Conservation (phyloP, 1,140 invertebrate species). For the Belonocnema kinseyi region DNA sequence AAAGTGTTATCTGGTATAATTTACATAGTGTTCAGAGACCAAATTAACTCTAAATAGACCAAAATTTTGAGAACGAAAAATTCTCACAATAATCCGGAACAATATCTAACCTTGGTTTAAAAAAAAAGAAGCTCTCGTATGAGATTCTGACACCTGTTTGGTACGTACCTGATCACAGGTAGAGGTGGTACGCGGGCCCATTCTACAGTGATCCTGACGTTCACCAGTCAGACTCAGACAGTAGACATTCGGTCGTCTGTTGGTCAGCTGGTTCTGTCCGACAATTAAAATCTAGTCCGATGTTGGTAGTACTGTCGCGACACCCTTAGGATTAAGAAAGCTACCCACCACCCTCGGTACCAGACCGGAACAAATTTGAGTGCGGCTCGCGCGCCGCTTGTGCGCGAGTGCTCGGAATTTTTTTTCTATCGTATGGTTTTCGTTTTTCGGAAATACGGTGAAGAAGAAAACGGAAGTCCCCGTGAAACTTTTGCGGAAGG, state of each 20-base stretch:
- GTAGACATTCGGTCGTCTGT: slow-evolving; percentile 66
- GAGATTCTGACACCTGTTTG: slow-evolving; percentile 35
- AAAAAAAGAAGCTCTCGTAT: not conserved
- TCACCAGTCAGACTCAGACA: slow-evolving; percentile 69
- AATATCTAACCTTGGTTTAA: not conserved
- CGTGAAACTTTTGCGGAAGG: slow-evolving; percentile 35
- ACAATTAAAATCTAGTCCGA: slow-evolving; percentile 31
- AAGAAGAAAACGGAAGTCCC: slow-evolving; percentile 28
- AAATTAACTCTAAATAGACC: too few relatives aligned
- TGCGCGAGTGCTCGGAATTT: slow-evolving; percentile 58
- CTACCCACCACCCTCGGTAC: not conserved
- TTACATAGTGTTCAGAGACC: too few relatives aligned
- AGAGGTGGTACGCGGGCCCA: slow-evolving; percentile 64
- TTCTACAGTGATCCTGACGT: slow-evolving; percentile 66
- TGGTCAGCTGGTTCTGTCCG: slow-evolving; percentile 65
- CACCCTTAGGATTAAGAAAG: slow-evolving; percentile 9
- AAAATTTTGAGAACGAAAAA: too few relatives aligned
- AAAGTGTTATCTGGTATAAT: too few relatives aligned
- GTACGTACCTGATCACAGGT: slow-evolving; percentile 58
- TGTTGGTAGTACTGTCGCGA: not conserved
- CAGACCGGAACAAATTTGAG: slow-evolving; percentile 37
- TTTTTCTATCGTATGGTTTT: slow-evolving; percentile 13
- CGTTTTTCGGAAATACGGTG: not conserved
- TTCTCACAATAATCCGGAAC: too few relatives aligned
- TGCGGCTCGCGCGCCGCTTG: slow-evolving; percentile 64